Base-by-base conservation (phyloP, 2,888 invertebrate genomes). In the Agonopterix heracliana region DNA sequence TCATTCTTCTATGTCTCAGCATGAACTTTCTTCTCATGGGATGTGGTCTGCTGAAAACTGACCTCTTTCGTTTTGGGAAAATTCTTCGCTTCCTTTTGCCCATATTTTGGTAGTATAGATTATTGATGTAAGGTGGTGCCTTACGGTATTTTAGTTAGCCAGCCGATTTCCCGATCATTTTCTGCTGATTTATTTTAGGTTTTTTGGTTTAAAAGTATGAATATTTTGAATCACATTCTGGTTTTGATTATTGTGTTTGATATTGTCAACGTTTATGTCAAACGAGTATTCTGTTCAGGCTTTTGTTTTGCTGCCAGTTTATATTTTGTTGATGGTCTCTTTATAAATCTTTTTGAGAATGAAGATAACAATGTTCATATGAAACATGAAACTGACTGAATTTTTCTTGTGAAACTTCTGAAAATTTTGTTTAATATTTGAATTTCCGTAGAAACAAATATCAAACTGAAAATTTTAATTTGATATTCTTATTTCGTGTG, bases 21-120 rank as follows among this genome's bases (percentile, higher is more conserved):
- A 71, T 63, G 65, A 81, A 78, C 51, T 81, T 81, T 3, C 80
- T 57, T 40, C 77, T 69, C 4, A 81, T 78, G 0, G 80, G 80
- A 49, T 81, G 77, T 0, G 81, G 81, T 56, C 80, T 63, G 2
- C 80, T 76, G 60, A 81, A 81, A 0, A 81, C 73, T 0, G 81
- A 80, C 10, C 68, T 56, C 51, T 81, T 81, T 46, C 66, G 74
- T 52, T 68, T 79, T 0, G 72, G 73, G 35, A 80, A 78, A 11
- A 75, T 68, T 49, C 69, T 67, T 47, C 75, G 56, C 34, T 64
- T 73, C 1, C 68, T 67, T 43, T 74, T 80, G 1, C 75, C 79
- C 81, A 81, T 46, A 38, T 67, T 45, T 38, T 41, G 13, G 13
- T n/a, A 38, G n/a, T 36, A 9, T 47, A n/a, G 35, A 11, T 34